Percentiles rank a stretch among this genome's conserved stretches.
These are phyloP conservation scores for Cephus sareptanus DNA, from an alignment of 2,888 invertebrate species.

Conservation along the genomic window DNA sequence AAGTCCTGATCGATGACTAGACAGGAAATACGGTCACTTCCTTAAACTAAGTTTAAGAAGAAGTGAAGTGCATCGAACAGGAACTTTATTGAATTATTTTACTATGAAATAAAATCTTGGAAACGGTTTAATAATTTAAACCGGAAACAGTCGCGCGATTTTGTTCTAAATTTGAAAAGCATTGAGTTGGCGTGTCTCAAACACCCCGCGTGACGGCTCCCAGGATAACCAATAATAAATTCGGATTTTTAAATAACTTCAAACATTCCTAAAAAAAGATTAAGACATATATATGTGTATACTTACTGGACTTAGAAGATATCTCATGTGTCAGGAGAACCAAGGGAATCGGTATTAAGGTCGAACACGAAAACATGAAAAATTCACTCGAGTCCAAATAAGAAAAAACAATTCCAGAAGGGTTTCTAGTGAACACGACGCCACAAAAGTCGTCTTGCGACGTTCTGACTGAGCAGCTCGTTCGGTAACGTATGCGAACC, in stretches of 20 bases:
- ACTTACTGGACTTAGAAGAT: not conserved
- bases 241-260: not conserved
- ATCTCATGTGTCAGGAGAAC: not conserved
- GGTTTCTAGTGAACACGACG: not conserved
- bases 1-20: not conserved
- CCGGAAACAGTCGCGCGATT: too few species aligned
- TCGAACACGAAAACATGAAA: not conserved
- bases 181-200: too few species aligned
- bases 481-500: not conserved
- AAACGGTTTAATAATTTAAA: too few species aligned
- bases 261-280: not conserved
- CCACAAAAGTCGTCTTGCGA: not conserved
- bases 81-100: not conserved
- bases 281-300: not conserved
- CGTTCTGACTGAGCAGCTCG: not conserved
- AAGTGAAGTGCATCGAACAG: not conserved
- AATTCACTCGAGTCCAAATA: not conserved
- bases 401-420: not conserved
- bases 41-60: not conserved
- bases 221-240: not conserved
- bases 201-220: too few species aligned
- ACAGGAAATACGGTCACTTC: not conserved
- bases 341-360: not conserved
- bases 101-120: not conserved
- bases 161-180: too few species aligned